Base-by-base conservation (phyloP, 2,888 invertebrate species). In the Bellardia bayeri region DNA sequence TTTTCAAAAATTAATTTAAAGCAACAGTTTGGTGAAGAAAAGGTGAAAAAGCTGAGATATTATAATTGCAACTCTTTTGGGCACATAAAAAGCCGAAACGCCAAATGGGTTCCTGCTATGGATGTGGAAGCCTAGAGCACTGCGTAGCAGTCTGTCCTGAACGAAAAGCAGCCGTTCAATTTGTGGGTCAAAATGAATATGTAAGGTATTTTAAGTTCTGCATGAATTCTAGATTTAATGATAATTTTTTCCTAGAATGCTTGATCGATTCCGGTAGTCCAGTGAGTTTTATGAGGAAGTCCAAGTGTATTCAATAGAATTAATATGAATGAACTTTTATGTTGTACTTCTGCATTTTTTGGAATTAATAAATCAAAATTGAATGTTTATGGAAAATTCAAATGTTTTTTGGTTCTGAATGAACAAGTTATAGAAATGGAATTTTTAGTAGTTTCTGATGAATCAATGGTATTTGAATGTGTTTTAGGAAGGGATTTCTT, bases 191-290 rank as follows among this genome's bases (percentile, higher is more conserved):
- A 7, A 45, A 81, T 76, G 71, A 61, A 56, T 79, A 74, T 80
- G 72, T 85, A 42, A 80, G 74, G 30, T 72, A 72, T 51, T 80
- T 80, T 68, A 85, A 74, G 54, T 80, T 71, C 68, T 58, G 3
- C 56, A 1, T 69, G 23, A 23, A 63, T 16, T 1, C 11, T 58
- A 64, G 56, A 72, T 37, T 72, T 71, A 71, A 16, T 56, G 14
- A 23, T 45, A 16, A 61, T 8, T 54, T 84, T 72, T 37, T 13
- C 7, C 37, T 69, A 83, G 63, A 76, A 61, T 63, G 76, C 49
- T 42, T 83, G 5, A 61, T 82, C 1, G 75, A 75, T 51, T 66
- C 76, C 0, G 74, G 74, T 11, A 82, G 82, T 30, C 3, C 72
- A n/a, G 49, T 37, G 23, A 75, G 69, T 33, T 76, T 78, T 78